phyloP scores from a whole-genome alignment of 2,888 invertebrate genomes.

The Phorcus lineatus region DNA sequence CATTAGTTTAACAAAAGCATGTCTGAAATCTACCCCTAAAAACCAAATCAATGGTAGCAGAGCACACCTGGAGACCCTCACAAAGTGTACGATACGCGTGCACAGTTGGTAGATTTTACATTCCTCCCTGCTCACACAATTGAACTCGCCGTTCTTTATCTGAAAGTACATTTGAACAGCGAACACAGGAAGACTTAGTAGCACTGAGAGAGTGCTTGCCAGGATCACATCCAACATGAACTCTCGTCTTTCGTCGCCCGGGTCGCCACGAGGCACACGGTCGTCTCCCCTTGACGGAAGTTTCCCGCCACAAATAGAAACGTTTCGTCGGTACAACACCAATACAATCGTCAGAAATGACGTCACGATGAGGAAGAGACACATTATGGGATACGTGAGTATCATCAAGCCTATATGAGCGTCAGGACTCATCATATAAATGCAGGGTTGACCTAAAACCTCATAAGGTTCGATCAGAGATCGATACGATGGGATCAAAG shows the following conservation, averaged over 20 bases:
- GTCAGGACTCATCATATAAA: not conserved
- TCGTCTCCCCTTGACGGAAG: constrained; percentile 5
- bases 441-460: not conserved
- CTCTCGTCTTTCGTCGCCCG: not conserved
- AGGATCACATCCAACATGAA: not conserved
- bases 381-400: not conserved
- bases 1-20: not conserved
- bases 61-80: not conserved
- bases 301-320: not conserved
- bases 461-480: not conserved
- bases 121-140: not conserved
- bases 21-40: not conserved
- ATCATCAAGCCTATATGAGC: not conserved
- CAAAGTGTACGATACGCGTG: not conserved
- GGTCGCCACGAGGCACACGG: not conserved
- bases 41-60: not conserved
- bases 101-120: not conserved
- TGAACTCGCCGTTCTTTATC: not conserved
- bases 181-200: not conserved
- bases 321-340: not conserved
- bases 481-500: not conserved
- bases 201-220: not conserved
- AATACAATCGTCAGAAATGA: not conserved
- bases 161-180: not conserved
- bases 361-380: not conserved